Evolutionary conservation across 2,888 invertebrate genomes (phyloP).

Genomic region (Volucella zonaria): DNA sequence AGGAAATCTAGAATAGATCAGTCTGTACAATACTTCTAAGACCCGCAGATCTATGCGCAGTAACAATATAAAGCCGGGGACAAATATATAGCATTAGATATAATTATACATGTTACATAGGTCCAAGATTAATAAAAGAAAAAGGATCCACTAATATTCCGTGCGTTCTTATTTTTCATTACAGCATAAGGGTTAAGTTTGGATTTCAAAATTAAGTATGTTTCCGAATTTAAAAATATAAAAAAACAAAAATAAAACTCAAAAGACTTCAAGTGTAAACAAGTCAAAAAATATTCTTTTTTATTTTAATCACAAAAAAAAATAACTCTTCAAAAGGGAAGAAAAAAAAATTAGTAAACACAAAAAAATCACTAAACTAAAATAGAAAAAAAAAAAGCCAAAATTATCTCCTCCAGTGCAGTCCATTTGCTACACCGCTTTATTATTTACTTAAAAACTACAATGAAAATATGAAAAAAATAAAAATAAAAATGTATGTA

Average conservation of each 20-base stretch:
- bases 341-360: conserved; percentile 13
- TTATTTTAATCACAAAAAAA: conserved; percentile 7
- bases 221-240: background rate
- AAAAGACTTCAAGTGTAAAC: conserved; percentile 18
- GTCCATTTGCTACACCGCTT: conserved; percentile 37
- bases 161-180: too few relatives aligned
- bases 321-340: conserved; percentile 34
- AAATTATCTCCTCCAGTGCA: conserved; percentile 61
- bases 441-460: conserved; percentile 61
- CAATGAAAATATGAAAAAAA: conserved; percentile 62
- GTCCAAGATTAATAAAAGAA: background rate
- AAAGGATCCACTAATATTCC: background rate
- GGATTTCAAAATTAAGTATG: background rate
- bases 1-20: too few relatives aligned
- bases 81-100: too few relatives aligned
- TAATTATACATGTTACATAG: too few relatives aligned
- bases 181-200: too few relatives aligned
- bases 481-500: background rate
- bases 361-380: conserved; percentile 27
- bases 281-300: conserved; percentile 47
- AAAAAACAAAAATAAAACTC: conserved; percentile 9
- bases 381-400: conserved; percentile 37
- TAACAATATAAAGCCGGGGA: too few relatives aligned
- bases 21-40: too few relatives aligned
- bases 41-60: too few relatives aligned